Evolutionary conservation across 1,140 invertebrate genomes (phyloP).

Genomic region (Notospermus geniculatus): DNA sequence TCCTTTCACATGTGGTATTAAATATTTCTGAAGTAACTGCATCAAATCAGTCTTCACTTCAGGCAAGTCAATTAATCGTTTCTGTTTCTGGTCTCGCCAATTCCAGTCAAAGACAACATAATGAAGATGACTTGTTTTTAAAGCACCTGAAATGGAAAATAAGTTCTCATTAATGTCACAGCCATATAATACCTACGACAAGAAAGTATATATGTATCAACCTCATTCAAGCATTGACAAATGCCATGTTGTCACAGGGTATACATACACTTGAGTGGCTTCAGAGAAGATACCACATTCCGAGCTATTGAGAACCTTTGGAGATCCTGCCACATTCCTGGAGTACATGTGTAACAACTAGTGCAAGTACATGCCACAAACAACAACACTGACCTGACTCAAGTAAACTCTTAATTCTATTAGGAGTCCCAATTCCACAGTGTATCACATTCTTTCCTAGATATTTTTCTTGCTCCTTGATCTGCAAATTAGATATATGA

Average conservation of each 20-base stretch:
- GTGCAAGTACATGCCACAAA: no score
- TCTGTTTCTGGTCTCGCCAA: conserved; percentile 2
- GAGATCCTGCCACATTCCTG: no score
- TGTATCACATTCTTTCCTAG: conserved; percentile 11
- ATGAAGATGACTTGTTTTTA: not conserved
- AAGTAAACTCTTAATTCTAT: not conserved
- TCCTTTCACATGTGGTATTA: conserved; percentile 1
- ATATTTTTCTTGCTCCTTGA: conserved; percentile 3
- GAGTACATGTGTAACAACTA: no score
- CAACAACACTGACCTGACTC: conserved; percentile 1
- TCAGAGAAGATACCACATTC: no score
- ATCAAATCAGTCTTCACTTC: conserved; percentile 9
- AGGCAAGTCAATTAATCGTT: not conserved
- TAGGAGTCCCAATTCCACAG: conserved; percentile 5
- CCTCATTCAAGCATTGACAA: no score
- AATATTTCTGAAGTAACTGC: not conserved
- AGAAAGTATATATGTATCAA: no score
- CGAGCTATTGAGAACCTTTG: no score
- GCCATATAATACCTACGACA: no score
- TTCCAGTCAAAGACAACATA: conserved; percentile 5
- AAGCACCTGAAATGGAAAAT: not conserved
- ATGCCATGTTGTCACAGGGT: no score
- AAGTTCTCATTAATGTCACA: not conserved
- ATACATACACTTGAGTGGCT: no score
- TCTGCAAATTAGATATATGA: not conserved